Conservation (phyloP, 2,888 invertebrate genomes). For the Sinohyriopsis cumingii region DNA sequence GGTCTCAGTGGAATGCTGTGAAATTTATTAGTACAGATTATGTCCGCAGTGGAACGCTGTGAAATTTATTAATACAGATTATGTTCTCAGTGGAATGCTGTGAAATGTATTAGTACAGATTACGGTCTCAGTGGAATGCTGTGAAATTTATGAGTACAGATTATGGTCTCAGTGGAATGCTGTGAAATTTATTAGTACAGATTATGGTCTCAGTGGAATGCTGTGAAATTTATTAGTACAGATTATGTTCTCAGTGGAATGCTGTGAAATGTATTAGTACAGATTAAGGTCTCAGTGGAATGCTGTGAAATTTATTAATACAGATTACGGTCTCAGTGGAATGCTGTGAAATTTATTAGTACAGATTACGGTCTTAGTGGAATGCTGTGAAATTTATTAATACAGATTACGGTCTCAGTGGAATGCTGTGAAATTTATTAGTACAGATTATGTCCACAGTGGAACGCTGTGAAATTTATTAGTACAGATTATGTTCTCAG, state of each 20-base stretch:
- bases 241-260: background rate
- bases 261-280: background rate
- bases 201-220: background rate
- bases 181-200: background rate
- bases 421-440: background rate
- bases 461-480: background rate
- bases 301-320: background rate
- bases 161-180: background rate
- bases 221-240: background rate
- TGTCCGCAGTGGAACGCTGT: background rate
- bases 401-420: background rate
- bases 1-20: background rate
- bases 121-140: background rate
- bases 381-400: background rate
- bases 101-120: background rate
- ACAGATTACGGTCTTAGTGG: background rate
- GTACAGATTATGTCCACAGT: background rate
- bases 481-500: background rate
- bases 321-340: background rate
- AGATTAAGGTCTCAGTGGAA: background rate
- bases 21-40: no score
- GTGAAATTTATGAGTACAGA: background rate
- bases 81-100: background rate
- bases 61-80: no score
- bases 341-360: background rate